Base-by-base conservation (phyloP, 2,797 vertebrate species). In the Anguilla marmorata region DNA sequence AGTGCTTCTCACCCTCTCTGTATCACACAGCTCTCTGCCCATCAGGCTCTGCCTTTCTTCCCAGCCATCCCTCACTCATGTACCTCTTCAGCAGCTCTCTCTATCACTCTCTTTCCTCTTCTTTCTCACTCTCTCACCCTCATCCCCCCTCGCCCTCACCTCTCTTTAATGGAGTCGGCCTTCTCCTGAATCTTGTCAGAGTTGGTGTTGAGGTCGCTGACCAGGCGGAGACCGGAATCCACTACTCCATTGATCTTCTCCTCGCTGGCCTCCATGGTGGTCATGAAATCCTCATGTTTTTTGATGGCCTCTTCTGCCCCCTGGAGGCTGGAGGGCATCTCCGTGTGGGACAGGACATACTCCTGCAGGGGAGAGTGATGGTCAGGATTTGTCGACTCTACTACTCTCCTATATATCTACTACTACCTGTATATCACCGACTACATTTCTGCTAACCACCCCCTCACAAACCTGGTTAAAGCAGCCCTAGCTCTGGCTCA, bases 181-280 rank as follows among this genome's bases (percentile, higher is more conserved):
- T 97, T 98, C 93, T 99, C 98, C 87, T 96, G 96, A 94, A 98
- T 97, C 94, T 98, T 99, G 88, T 99, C 97, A 0, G 94, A 91
- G 69, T 96, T 99, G 93, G 99, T 96, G 95, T 99, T 99, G 74
- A 96, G 97, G 4, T 99, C 98, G 3, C 97, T 96, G n/a, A 98
- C 97, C 72, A 99, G 95, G 90, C 98, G 97, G 52, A 97, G 96
- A 11, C 98, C 98, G 0, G 98, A 96, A 89, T 99, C 98, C 11
- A 99, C 97, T 80, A 99, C 98, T 0, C 96, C 95, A 0, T 96
- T 97, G 91, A 99, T 98, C 95, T 99, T 99, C 92, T 99, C 98
- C 92, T 99, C 98, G 0, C 98, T 99, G 93, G 98, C 98, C 11
- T 99, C 98, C 98, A 99, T 97, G 91, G 98, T 97, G 87, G 96